phyloP scores from a whole-genome alignment of 2,888 invertebrate species.

The Herminia tarsipennalis region DNA sequence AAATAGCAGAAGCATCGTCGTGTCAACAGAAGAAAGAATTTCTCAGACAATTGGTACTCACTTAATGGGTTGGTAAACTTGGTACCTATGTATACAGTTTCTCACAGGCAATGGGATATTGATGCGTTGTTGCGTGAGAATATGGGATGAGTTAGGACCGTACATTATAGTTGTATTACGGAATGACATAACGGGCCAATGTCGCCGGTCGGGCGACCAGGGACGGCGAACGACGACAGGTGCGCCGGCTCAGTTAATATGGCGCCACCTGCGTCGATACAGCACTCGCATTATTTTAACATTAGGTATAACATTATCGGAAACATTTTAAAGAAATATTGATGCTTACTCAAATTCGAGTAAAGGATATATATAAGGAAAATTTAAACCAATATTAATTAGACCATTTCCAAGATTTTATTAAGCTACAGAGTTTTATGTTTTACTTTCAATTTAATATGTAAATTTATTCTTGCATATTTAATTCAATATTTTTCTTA shows the following conservation, averaged over 20 bases:
- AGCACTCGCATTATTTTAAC: conserved; percentile 26
- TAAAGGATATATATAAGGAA: not conserved
- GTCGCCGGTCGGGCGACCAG: conserved; percentile 49
- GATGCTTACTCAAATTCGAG: no score
- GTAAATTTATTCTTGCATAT: not conserved
- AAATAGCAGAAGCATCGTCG: conserved; percentile 9
- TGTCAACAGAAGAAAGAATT: conserved; percentile 26
- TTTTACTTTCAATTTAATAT: not conserved
- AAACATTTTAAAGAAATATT: conserved; percentile 1
- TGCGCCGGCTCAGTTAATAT: conserved; percentile 45
- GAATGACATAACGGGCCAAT: conserved; percentile 75
- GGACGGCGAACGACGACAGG: conserved; percentile 56
- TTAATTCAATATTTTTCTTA: no score
- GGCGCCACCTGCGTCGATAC: conserved; percentile 41
- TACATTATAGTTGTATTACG: conserved; percentile 68
- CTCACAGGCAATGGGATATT: conserved; percentile 62
- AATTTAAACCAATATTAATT: no score
- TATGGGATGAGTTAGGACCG: conserved; percentile 61
- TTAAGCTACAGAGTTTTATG: no score
- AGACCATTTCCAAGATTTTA: no score
- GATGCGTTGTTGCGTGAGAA: conserved; percentile 74
- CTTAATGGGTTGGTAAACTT: conserved; percentile 27
- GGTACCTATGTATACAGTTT: conserved; percentile 37
- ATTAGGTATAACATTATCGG: conserved; percentile 9
- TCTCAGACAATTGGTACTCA: conserved; percentile 28